Conservation (phyloP, 2,797 vertebrate genomes). For the Sylvia borin region DNA sequence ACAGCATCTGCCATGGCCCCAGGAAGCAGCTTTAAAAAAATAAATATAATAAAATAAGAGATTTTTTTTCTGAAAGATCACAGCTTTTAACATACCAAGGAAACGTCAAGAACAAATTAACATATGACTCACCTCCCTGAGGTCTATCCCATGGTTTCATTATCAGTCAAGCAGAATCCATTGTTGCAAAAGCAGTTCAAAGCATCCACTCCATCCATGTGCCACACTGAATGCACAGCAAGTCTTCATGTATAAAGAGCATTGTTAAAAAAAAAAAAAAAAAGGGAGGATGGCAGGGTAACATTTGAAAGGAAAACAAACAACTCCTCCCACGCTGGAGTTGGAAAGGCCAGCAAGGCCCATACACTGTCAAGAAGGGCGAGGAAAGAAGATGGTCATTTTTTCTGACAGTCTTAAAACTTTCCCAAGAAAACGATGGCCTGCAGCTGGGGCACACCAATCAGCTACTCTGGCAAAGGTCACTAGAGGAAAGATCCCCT, state of each 20-base stretch:
- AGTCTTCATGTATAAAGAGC: neutral
- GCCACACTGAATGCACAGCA: neutral
- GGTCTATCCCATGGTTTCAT: slow-evolving; percentile 44
- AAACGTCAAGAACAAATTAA: slow-evolving; percentile 52
- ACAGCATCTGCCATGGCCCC: slow-evolving; percentile 48
- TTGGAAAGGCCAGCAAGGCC: neutral
- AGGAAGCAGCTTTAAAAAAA: slow-evolving; percentile 4
- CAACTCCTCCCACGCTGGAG: neutral
- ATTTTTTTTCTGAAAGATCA: slow-evolving; percentile 43
- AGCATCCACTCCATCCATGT: neutral
- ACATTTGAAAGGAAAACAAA: slow-evolving; percentile 20
- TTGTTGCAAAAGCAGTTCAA: slow-evolving; percentile 39
- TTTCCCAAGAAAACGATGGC: neutral
- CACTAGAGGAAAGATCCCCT: neutral
- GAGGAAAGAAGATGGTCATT: neutral
- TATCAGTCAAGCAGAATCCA: slow-evolving; percentile 48
- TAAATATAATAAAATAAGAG: neutral
- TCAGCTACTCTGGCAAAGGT: slow-evolving; percentile 6
- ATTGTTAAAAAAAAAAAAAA: neutral
- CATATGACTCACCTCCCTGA: slow-evolving; percentile 60
- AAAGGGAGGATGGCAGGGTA: neutral
- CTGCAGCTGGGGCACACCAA: neutral
- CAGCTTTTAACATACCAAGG: slow-evolving; percentile 39
- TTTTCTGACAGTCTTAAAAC: neutral
- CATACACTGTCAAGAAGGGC: neutral